These are phyloP conservation scores for Poecile montanus DNA, from an alignment of 2,797 vertebrate genomes.

Conservation along the genomic window DNA sequence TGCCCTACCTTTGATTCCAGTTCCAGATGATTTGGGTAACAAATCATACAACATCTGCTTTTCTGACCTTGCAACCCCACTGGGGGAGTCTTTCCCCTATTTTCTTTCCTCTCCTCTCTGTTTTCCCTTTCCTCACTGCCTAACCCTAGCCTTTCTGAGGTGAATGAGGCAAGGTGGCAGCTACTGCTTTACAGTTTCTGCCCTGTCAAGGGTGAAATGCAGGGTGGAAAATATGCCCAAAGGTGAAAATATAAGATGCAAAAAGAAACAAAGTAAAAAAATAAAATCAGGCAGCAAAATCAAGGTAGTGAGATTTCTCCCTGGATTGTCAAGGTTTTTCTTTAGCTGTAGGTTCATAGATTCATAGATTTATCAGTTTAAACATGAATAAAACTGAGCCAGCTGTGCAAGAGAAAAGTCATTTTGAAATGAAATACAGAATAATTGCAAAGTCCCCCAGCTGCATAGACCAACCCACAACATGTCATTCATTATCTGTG, in stretches of 20 bases:
- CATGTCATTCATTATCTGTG: not conserved
- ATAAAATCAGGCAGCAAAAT: not conserved
- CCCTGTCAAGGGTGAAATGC: not conserved
- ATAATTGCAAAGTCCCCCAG: not conserved
- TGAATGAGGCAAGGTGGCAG: not conserved
- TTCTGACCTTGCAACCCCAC: not conserved
- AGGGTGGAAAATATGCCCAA: not conserved
- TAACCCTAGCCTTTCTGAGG: not conserved
- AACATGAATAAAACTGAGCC: not conserved
- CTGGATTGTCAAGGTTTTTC: not conserved
- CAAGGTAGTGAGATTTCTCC: not conserved
- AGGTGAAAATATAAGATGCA: not conserved
- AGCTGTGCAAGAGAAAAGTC: not conserved
- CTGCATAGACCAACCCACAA: not conserved
- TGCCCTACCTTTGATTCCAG: not conserved
- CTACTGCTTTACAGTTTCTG: accelerated
- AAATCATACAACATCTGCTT: not conserved
- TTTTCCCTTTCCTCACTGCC: not conserved
- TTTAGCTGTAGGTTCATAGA: not conserved
- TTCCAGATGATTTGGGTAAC: accelerated
- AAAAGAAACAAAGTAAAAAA: not conserved
- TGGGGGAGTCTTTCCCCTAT: accelerated
- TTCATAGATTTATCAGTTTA: not conserved
- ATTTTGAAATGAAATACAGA: not conserved
- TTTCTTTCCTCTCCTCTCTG: not conserved